A percentile compares a stretch with the other conserved stretches of the same genome.
phyloP scores from a whole-genome alignment of 2,888 invertebrate species.

The Parthenolecanium corni region DNA sequence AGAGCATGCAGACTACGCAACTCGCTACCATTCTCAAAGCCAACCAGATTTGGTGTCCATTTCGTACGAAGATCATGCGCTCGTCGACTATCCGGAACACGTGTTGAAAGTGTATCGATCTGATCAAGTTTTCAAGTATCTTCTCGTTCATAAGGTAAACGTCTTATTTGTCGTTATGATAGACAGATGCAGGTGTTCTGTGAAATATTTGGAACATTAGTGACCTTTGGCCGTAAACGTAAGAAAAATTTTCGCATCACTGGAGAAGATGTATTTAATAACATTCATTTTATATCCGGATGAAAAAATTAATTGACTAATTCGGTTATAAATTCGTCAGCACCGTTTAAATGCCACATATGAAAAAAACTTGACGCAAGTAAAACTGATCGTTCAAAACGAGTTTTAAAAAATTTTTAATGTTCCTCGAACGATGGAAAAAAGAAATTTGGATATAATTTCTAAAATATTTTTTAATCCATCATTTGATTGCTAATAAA shows the following conservation, averaged over 20 bases:
- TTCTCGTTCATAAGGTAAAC: slow-evolving; percentile 71
- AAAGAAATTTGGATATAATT: no score
- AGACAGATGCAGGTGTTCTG: slow-evolving; percentile 9
- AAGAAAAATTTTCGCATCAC: background rate
- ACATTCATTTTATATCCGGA: no score
- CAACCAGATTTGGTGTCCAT: slow-evolving; percentile 67
- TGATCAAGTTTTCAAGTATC: slow-evolving; percentile 95
- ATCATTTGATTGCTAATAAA: no score
- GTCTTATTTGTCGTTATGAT: slow-evolving; percentile 41
- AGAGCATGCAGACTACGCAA: slow-evolving; percentile 31
- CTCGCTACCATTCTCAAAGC: slow-evolving; percentile 55
- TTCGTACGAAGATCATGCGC: slow-evolving; percentile 75
- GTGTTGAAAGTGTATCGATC: slow-evolving; percentile 91
- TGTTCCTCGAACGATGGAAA: no score
- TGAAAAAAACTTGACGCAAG: no score
- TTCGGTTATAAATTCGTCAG: no score
- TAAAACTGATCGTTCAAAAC: no score
- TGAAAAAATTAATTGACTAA: no score
- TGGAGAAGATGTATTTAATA: no score
- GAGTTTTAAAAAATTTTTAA: no score
- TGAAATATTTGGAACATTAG: background rate
- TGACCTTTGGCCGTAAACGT: background rate
- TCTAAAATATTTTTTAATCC: no score
- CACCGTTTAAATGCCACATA: no score
- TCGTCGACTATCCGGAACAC: slow-evolving; percentile 86